A percentile compares a stretch with the other conserved stretches of the same genome.
Evolutionary conservation across 2,797 vertebrate species (phyloP).

Genomic region (Melanotaenia nigrans): DNA sequence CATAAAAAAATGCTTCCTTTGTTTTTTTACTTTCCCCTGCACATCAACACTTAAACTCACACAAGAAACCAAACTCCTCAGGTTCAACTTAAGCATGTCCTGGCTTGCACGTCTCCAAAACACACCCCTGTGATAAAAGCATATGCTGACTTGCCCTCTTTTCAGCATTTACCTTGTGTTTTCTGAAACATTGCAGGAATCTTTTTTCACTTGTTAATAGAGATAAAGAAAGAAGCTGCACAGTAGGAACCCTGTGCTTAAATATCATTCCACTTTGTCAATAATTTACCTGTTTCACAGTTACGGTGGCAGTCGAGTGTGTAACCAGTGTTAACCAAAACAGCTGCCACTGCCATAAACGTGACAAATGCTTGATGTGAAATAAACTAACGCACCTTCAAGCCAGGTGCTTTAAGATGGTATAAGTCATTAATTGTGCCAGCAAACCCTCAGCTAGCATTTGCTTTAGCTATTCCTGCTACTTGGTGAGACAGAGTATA

Average conservation of each 20-base stretch:
- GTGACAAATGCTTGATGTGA: not conserved
- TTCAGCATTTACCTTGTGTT: not conserved
- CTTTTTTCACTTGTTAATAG: not conserved
- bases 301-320: slow-evolving; percentile 11
- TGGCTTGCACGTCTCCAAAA: slow-evolving; percentile 40
- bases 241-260: not conserved
- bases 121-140: slow-evolving; percentile 36
- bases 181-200: not conserved
- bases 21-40: not conserved
- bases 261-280: slow-evolving; percentile 14
- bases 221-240: slow-evolving; percentile 6
- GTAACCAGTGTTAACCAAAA: slow-evolving; percentile 20
- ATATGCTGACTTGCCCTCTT: slow-evolving; percentile 1
- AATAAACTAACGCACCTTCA: not conserved
- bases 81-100: slow-evolving; percentile 34
- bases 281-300: slow-evolving; percentile 34
- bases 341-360: not conserved
- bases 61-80: not conserved
- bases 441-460: not conserved
- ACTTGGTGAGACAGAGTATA: not conserved
- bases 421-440: not conserved
- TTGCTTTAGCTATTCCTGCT: not conserved
- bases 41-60: not conserved
- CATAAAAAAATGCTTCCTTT: not conserved
- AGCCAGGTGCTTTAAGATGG: not conserved